A percentile compares a stretch with the other conserved stretches of the same genome.
These are phyloP conservation scores for Dendronephthya gigantea DNA, from an alignment of 64 coral and sea anemone species.

Conservation along the genomic window DNA sequence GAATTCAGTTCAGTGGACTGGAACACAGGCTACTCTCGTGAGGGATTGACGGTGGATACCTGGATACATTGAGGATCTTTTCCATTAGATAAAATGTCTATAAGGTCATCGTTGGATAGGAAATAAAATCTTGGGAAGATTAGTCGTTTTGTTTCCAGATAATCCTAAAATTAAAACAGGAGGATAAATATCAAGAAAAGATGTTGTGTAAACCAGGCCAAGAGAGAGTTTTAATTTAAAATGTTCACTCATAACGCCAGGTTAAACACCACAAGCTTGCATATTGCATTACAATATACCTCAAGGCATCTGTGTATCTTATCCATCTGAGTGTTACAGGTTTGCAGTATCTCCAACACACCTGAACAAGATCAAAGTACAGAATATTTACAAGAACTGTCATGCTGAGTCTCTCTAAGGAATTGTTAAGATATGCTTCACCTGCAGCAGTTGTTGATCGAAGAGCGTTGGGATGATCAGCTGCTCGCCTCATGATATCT, in stretches of 20 bases:
- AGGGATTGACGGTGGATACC: slow-evolving; percentile 30
- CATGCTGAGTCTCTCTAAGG: too few species aligned
- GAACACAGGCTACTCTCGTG: too few species aligned
- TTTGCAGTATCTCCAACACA: slow-evolving; percentile 76
- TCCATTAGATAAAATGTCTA: slow-evolving; percentile 87
- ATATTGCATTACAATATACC: too few species aligned
- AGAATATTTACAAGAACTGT: too few species aligned
- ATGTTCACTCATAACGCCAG: too few species aligned
- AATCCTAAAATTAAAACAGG: slow-evolving; percentile 91
- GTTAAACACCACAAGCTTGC: too few species aligned
- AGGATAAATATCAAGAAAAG: too few species aligned
- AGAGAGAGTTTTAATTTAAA: too few species aligned
- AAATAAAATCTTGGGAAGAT: slow-evolving; percentile 96
- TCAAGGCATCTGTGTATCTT: slow-evolving; percentile 96
- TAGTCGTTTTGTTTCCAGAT: slow-evolving; percentile 89
- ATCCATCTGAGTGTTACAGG: slow-evolving; percentile 81
- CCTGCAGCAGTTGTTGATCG: slow-evolving; percentile 70
- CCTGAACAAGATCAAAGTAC: slow-evolving; percentile 26
- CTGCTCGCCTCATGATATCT: slow-evolving; percentile 92
- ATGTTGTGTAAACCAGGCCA: too few species aligned
- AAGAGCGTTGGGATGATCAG: slow-evolving; percentile 84
- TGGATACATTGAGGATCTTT: slow-evolving; percentile 82
- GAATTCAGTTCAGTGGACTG: too few species aligned
- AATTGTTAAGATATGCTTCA: slow-evolving; percentile 30
- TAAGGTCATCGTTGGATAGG: slow-evolving; percentile 82